Percentiles rank a stretch among this genome's conserved stretches.
phyloP scores from a whole-genome alignment of 2,113 vertebrate species.

The Cranoglanis bouderius region DNA sequence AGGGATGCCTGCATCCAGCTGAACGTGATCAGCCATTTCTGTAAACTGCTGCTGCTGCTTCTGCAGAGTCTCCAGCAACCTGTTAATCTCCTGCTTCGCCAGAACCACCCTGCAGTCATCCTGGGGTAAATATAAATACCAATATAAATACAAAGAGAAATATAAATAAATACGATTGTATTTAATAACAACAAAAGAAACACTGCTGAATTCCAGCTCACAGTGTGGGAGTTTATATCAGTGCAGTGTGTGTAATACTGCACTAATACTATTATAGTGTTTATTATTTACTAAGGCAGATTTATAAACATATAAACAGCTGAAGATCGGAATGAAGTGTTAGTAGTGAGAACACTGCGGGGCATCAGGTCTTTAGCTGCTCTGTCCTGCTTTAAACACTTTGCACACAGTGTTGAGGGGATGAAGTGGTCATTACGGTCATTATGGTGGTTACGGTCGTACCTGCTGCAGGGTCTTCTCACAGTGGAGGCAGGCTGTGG shows the following conservation, averaged over 20 bases:
- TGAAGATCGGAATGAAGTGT: neutral
- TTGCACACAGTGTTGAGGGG: neutral
- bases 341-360: neutral
- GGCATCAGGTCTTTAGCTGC: neutral
- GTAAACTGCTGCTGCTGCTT: conserved; percentile 99
- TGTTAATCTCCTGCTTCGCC: conserved; percentile 95
- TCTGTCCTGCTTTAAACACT: neutral
- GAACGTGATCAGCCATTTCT: conserved; percentile 92
- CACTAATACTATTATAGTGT: neutral
- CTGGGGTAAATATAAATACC: conserved; percentile 59
- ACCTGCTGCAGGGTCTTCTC: conserved; percentile 98
- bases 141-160: neutral
- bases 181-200: neutral
- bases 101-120: conserved; percentile 96
- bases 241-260: neutral
- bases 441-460: neutral
- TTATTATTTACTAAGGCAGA: neutral
- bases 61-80: conserved; percentile 89
- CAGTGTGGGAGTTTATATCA: neutral
- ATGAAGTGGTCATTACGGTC: neutral
- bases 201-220: neutral
- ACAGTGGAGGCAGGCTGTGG: conserved; percentile 96
- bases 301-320: neutral
- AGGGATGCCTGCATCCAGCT: conserved; percentile 93
- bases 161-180: neutral